Evolutionary conservation across 2,113 vertebrate genomes (phyloP), one percentile per base, ranked within the genome.

Genomic region (Gallinago undulata): DNA sequence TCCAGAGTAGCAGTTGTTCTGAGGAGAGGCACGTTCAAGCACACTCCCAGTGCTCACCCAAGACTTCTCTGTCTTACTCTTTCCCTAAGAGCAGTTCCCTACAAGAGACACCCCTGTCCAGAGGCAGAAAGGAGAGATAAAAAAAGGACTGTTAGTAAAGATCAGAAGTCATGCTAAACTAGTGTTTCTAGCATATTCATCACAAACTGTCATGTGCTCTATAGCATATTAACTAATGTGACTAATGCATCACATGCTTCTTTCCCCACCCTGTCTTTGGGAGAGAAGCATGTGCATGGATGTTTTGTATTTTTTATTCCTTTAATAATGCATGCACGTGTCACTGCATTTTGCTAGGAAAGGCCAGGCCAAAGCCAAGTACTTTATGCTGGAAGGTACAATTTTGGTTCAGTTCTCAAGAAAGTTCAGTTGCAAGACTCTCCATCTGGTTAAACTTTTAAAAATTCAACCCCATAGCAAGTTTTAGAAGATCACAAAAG

Each of bases 181-280:
- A 64, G 59, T 11, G 27, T 43, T 91, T 89, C 43, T 67, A 87
- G 64, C 21, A 45, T 39, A 43, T 68, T 95, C 43, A 87, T 89
- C 87, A 50, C 53, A 66, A 87, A 62, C 31, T 74, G 30, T 85
- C 90, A 94, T 47, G 51, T 92, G 91, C 68, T 85, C 37, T 53
- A 23, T 24, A 88, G 82, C 70, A 47, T 53, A 72, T 37, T 84
- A 87, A 68, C 60, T 89, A 13, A 82, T 45, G 74, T 91, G 91
- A 95, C 81, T 89, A 91, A 75, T 14, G 41, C 9, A 87, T 93
- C 95, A 94, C 72, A 80, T 84, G 63, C 70, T 85, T 43, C 25
- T 19, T 83, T 76, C 82, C 62, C 45, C 74, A 79, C 53, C 47
- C 67, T 67, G 23, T 59, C 53, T 87, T 66, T 57, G 67, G 13